Evolutionary conservation across 2,888 invertebrate species (phyloP).

Genomic region (Actias luna): DNA sequence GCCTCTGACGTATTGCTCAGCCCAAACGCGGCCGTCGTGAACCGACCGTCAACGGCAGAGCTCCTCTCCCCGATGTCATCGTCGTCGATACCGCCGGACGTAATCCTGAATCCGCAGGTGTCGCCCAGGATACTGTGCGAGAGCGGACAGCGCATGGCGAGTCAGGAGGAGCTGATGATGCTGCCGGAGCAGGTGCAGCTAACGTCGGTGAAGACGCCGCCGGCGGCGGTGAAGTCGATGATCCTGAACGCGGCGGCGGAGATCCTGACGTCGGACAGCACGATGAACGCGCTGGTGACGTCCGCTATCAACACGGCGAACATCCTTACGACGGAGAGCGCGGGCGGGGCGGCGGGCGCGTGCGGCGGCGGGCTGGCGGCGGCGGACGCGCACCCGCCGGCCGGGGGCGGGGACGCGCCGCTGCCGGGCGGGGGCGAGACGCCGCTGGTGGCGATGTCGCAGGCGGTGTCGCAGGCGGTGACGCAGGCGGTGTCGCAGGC

Average conservation of each 20-base stretch:
- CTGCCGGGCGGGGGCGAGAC: slow-evolving; percentile 62
- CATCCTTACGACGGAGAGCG: slow-evolving; percentile 65
- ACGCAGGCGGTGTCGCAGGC: slow-evolving; percentile 75
- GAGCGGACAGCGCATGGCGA: slow-evolving; percentile 42
- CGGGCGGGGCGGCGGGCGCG: slow-evolving; percentile 35
- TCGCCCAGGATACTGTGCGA: slow-evolving; percentile 82
- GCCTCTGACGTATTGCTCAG: slow-evolving; percentile 66
- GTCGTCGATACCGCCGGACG: slow-evolving; percentile 77
- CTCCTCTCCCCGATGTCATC: slow-evolving; percentile 53
- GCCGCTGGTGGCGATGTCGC: slow-evolving; percentile 72
- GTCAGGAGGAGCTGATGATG: slow-evolving; percentile 65
- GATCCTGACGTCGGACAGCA: slow-evolving; percentile 84
- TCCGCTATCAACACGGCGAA: slow-evolving; percentile 78
- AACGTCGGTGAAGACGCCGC: slow-evolving; percentile 77
- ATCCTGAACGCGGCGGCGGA: slow-evolving; percentile 88
- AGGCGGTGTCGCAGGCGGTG: slow-evolving; percentile 77
- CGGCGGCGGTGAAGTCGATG: slow-evolving; percentile 87
- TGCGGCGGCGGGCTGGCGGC: slow-evolving; percentile 38
- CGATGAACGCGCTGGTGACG: slow-evolving; percentile 81
- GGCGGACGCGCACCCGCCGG: slow-evolving; percentile 51
- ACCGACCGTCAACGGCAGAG: slow-evolving; percentile 55
- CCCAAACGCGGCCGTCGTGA: slow-evolving; percentile 54
- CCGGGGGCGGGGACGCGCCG: slow-evolving; percentile 58
- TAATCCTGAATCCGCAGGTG: slow-evolving; percentile 82
- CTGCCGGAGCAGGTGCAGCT: slow-evolving; percentile 62